Percentiles rank a stretch among this genome's conserved stretches.
These are phyloP conservation scores for Cataglyphis altisquamis DNA, from an alignment of 2,888 invertebrate genomes.

Conservation along the genomic window DNA sequence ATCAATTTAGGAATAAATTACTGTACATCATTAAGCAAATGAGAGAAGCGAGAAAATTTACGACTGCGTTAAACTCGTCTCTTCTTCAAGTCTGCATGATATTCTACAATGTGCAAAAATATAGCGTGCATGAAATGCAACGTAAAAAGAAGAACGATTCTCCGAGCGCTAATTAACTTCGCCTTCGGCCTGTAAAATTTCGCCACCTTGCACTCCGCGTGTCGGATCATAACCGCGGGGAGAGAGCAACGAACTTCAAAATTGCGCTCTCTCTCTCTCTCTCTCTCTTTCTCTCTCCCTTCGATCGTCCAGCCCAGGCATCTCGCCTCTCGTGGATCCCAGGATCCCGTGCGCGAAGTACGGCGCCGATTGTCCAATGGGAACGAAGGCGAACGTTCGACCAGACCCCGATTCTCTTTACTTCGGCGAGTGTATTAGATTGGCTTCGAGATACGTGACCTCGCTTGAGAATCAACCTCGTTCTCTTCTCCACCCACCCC, in stretches of 20 bases:
- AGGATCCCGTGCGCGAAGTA: slow-evolving; percentile 38
- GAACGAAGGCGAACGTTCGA: slow-evolving; percentile 72
- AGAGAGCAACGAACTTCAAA: slow-evolving; percentile 44
- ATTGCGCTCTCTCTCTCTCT: slow-evolving; percentile 9
- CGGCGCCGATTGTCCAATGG: slow-evolving; percentile 77
- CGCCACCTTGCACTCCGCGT: not conserved
- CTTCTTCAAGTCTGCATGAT: not conserved
- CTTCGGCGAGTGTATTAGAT: slow-evolving; percentile 83
- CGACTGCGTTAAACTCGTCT: not conserved
- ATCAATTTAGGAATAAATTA: not conserved
- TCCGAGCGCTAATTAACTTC: slow-evolving; percentile 20
- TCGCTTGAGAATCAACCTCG: slow-evolving; percentile 85
- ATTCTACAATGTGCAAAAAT: not conserved
- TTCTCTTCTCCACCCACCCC: slow-evolving; percentile 78
- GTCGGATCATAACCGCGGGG: slow-evolving; percentile 3
- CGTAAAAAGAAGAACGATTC: not conserved
- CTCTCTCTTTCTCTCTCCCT: not conserved
- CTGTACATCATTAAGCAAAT: not conserved
- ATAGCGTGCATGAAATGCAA: not conserved
- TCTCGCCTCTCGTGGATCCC: slow-evolving; percentile 19
- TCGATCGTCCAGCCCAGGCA: slow-evolving; percentile 30
- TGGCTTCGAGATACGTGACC: slow-evolving; percentile 85
- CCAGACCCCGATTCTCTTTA: slow-evolving; percentile 66
- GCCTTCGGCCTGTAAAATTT: slow-evolving; percentile 19
- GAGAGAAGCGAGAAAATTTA: not conserved